Evolutionary conservation across 2,113 vertebrate genomes (phyloP), one percentile per base, ranked within the genome.

Genomic region (Eira barbara): DNA sequence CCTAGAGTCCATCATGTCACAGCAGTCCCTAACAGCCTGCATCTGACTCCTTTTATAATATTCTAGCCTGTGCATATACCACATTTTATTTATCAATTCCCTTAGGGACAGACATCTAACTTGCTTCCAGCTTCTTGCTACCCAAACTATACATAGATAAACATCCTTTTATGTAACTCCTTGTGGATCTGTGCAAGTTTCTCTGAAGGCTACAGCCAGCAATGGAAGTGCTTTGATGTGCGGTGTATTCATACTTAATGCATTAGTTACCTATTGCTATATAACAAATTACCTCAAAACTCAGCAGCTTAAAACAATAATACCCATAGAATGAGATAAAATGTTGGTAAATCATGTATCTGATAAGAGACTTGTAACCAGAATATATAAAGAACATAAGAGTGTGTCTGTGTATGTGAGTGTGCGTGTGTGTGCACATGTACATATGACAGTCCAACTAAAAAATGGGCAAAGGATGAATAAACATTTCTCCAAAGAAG

Each of bases 391-490:
- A 52, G 74, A 94, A 61, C 11, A 4, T 52, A 69, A 82, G 27
- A 31, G 31, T 47, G 5, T 74, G 4, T 49, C 0, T 49, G 47
- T 39, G 36, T 47, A 1, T 74, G 4, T 39, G 9, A 84, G 1
- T 31, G 3, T 59, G 7, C 49, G 34, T 52, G 34, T 52, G 49
- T 52, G 18, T 69, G 23, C 31, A 29, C 34, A 5, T 29, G 7
- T 71, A 8, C 47, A 1, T 61, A 11, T 45, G 55, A 88, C 73
- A 79, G 83, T 20, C 67, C 59, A 96, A 34, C 9, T 61, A 42
- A 83, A 84, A 94, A 96, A 91, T 27, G 39, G 39, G 67, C 31
- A 65, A 92, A 94, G 42, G 18, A 73, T 85, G 63, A 96, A 91
- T 49, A 85, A 78, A 91, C 18, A 63, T 84, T 91, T 91, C 79